A percentile compares a stretch with the other conserved stretches of the same genome.
Evolutionary conservation across 92 coral and sea anemone genomes (phyloP).

Genomic region (Zoanthus gigantus): DNA sequence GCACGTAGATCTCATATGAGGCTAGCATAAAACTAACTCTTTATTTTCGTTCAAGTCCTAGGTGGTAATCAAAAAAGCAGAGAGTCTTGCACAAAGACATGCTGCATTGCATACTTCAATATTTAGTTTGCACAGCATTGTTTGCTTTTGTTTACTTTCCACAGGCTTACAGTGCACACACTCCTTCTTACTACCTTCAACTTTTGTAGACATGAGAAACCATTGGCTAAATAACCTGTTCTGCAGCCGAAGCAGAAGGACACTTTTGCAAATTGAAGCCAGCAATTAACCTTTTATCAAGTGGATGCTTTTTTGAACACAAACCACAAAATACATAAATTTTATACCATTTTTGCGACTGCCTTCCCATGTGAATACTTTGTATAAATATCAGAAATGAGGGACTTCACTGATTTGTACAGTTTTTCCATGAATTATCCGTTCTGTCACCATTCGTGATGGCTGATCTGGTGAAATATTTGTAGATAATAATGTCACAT

Average conservation of each 20-base stretch:
- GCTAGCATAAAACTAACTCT: background rate
- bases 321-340: background rate
- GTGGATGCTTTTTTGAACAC: constrained; percentile 2
- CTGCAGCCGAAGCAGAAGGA: constrained; percentile 14
- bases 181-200: background rate
- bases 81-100: constrained; percentile 1
- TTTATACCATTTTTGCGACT: background rate
- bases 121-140: background rate
- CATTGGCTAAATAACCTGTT: background rate
- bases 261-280: background rate
- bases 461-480: constrained; percentile 1
- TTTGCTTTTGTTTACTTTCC: background rate
- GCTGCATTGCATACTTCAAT: background rate
- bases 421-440: no score
- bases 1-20: background rate
- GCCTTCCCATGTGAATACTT: background rate
- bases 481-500: constrained; percentile 11
- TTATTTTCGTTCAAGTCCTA: background rate
- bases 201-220: constrained; percentile 6
- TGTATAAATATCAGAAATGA: background rate
- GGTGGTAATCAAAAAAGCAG: background rate
- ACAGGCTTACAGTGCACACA: constrained; percentile 5
- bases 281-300: constrained; percentile 6
- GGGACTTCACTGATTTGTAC: background rate
- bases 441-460: background rate